Evolutionary conservation across 2,888 invertebrate genomes (phyloP), one percentile per base, ranked within the genome.

Genomic region (Tenthredo scrophulariae): DNA sequence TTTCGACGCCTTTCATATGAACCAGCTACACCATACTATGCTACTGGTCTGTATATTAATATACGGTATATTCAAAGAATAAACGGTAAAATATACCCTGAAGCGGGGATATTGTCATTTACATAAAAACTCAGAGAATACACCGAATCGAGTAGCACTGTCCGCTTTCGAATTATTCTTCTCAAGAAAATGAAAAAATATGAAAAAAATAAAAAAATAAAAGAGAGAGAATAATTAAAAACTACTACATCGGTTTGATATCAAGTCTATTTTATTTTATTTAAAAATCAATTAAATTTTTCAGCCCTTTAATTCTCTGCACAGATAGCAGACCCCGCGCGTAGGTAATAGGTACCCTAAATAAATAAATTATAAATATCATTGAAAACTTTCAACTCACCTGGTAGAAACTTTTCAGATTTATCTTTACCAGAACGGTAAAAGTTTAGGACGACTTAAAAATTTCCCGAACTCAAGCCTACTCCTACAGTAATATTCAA

Each of bases 311-410:
- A 54, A 50, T 54, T 54, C 1, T 54, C 54, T 7, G 54, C 54
- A n/a, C 6, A 54, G 18, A n/a, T 54, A 6, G 7, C n/a, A 54
- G 1, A 1, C n/a, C 6, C 3, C 43, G 15, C 18, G n/a, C 50
- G 18, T 50, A 50, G 18, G 18, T 58, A 22, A 22, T n/a, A 62
- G n/a, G 7, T 58, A 22, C 58, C 22, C 62, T 13, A 18, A 33
- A 67, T 33, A 74, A 22, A 74, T 46, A 77, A 29, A 50, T 50
- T 22, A 15, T 33, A 50, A 50, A 77, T 75, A 75, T 75, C 40
- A 29, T 18, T 77, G 50, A 29, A 46, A 54, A 77, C 29, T 50
- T 77, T 29, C 46, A 7, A 18, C n/a, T 54, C 46, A 50, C 33
- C 54, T 54, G 26, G 18, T 54, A 50, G 15, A 29, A 54, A 50